Base-by-base conservation (phyloP, 2,888 invertebrate species). In the Eremobia ochroleuca region DNA sequence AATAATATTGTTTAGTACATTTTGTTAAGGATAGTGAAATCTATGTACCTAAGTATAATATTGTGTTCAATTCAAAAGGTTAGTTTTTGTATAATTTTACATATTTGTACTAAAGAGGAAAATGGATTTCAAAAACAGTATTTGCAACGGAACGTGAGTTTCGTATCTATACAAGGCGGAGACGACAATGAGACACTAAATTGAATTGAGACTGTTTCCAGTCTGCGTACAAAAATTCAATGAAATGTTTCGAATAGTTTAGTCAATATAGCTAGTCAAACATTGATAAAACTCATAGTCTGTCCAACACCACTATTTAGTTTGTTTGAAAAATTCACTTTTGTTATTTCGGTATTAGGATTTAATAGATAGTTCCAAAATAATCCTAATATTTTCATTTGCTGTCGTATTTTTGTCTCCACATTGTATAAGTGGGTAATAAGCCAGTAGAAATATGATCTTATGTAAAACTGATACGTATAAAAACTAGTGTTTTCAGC, bases 21-120 rank as follows among this genome's bases (percentile, higher is more conserved):
- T 85, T 64, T 67, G 65, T 77, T 82, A 77, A 72, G 68, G 13
- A 72, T 76, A 79, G 71, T 76, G 58, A 76, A 80, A 65, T 66
- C 28, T 62, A 58, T 69, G n/a, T 43, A 72, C 21, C 34, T 73
- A 73, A 65, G 13, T 86, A 72, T 76, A 70, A 74, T 80, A 78
- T 87, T 78, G 83, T 87, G 85, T 87, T 85, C 80, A 83, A 65
- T 43, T 58, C 37, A 71, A 73, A 64, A 59, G 1, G 3, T 43
- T 76, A 46, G 64, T 49, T 49, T 59, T 52, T 55, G 8, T 21
- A 9, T 43, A 25, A 58, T 58, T 70, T 66, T 28, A 59, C 4
- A 61, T 37, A 55, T 46, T 66, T 34, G 0, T 37, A 43, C 0
- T 55, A 8, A 49, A 62, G 18, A 31, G 9, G n/a, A 65, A 58